Percentiles rank a stretch among this genome's conserved stretches.
phyloP scores from a whole-genome alignment of 2,113 vertebrate species.

The Numida meleagris region DNA sequence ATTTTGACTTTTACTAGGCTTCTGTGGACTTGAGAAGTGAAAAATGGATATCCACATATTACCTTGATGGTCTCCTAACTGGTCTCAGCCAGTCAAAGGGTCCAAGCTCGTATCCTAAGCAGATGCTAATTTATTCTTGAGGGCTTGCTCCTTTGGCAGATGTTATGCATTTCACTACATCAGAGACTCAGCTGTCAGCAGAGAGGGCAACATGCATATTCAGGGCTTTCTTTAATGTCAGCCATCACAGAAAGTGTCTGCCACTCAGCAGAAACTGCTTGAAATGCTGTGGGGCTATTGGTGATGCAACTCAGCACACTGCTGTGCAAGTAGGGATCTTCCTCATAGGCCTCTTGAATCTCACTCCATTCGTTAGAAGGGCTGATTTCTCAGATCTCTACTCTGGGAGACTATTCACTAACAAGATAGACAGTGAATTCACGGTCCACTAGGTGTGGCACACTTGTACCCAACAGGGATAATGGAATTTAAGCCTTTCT shows the following conservation, averaged over 20 bases:
- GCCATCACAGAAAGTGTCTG: neutral
- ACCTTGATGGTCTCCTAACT: neutral
- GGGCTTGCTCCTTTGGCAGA: constrained; percentile 6
- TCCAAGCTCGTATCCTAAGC: neutral
- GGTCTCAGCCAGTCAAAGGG: neutral
- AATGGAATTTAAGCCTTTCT: neutral
- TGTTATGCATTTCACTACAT: constrained; percentile 1
- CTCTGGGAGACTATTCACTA: neutral
- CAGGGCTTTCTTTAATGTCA: neutral
- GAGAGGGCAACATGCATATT: constrained; percentile 13
- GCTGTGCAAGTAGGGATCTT: neutral
- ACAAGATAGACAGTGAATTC: neutral
- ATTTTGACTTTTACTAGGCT: neutral
- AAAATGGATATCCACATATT: accelerated
- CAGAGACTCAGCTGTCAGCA: neutral
- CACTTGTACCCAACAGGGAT: neutral
- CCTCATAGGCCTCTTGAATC: neutral
- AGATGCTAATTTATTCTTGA: constrained; percentile 11
- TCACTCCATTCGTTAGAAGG: neutral
- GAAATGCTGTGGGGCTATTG: neutral
- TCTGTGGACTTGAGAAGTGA: neutral
- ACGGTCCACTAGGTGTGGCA: neutral
- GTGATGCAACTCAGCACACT: neutral
- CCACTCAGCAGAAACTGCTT: neutral
- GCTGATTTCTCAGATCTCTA: neutral